Evolutionary conservation across 2,113 vertebrate genomes (phyloP), one percentile per base, ranked within the genome.

Genomic region (Poecilia latipinna): DNA sequence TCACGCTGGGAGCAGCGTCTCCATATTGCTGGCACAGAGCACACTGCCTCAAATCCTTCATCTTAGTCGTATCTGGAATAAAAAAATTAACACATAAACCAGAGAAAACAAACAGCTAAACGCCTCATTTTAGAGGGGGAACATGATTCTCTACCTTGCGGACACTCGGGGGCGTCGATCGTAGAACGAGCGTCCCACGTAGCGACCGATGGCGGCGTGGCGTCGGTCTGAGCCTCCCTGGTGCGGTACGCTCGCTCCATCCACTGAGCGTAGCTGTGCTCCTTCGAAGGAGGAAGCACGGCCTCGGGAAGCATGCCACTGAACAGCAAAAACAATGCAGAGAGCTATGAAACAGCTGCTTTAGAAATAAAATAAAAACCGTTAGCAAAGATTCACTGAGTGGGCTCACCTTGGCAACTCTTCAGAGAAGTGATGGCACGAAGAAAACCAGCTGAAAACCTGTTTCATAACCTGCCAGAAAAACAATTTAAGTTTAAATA

Each of bases 211-310:
- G 64, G 67, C 4, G 33, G 44, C 54, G n/a, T 17, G 19, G 19
- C 48, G 32, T 76, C 62, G 0, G 51, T 22, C 72, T 84, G 75
- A 0, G 26, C 54, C 62, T 78, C 85, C 32, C 51, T 80, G 17
- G 35, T 24, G 61, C 87, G 90, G 83, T 95, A 94, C 69, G 94
- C 90, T 42, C 92, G 92, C 72, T 95, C 93, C 64, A 95, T 89
- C 96, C 96, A 97, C 87, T 96, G 96, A 63, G 96, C 97, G 32
- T 98, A 98, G 77, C 95, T 95, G 83, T 98, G 97, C 86, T 98
- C 97, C 65, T 94, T 89, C 60, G 96, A 97, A 0, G 97, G 97
- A 26, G 97, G 97, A 63, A 96, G 87, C 24, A 97, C 95, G 0
- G 97, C 97, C 31, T 97, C 95, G 0, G 96, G 94, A 37, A 97